Evolutionary conservation across 2,888 invertebrate genomes (phyloP).

Genomic region (Drosophila ezoana): DNA sequence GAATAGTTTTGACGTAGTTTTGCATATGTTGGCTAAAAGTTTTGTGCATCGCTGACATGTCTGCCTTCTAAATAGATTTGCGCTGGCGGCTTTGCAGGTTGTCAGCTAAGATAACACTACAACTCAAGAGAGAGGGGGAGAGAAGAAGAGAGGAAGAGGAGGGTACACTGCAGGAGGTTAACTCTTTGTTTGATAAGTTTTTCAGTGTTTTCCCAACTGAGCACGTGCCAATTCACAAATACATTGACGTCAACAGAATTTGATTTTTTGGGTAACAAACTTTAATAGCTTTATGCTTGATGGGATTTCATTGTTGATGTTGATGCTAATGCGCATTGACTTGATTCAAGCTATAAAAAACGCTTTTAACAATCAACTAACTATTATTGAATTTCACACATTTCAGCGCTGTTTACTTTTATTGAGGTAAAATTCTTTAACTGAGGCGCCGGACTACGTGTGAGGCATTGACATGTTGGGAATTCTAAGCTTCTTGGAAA

Average conservation of each 20-base stretch:
- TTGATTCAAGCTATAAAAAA: neutral
- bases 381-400: neutral
- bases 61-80: constrained; percentile 49
- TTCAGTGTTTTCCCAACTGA: constrained; percentile 20
- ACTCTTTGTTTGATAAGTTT: constrained; percentile 50
- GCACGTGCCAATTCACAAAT: constrained; percentile 35
- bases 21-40: constrained; percentile 60
- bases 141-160: too few species aligned
- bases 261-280: constrained; percentile 15
- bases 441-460: too few species aligned
- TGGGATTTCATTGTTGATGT: constrained; percentile 17
- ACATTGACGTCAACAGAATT: constrained; percentile 14
- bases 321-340: neutral
- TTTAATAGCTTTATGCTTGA: constrained; percentile 21
- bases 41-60: constrained; percentile 51
- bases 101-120: constrained; percentile 54
- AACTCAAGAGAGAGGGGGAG: constrained; percentile 3
- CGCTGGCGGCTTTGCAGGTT: constrained; percentile 50
- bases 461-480: too few species aligned
- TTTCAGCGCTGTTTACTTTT: neutral
- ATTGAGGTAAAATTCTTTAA: neutral
- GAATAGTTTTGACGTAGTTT: constrained; percentile 69
- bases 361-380: neutral
- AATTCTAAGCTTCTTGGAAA: too few species aligned
- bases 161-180: neutral